Evolutionary conservation across 2,888 invertebrate genomes (phyloP), one percentile per base, ranked within the genome.

Genomic region (Antitype chi): DNA sequence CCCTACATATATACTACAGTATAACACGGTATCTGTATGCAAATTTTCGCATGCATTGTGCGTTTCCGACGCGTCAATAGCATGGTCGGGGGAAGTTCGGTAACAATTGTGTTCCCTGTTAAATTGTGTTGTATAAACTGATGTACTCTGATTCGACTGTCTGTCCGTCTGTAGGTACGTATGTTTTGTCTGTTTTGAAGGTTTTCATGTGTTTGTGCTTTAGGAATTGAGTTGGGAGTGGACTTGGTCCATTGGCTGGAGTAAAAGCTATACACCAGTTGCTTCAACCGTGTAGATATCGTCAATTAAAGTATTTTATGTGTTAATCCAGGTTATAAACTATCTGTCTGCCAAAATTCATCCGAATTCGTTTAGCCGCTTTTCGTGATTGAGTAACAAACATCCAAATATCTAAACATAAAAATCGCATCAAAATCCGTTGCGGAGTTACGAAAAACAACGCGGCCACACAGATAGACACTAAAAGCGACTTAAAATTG

Each of bases 41-140:
- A 94, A 94, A 94, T 94, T 94, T 78, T 91, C 86, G 82, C 87
- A 88, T 91, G 92, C 90, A 93, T 94, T 94, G 94, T 94, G 91
- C 91, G 90, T 91, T 88, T 79, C 76, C 80, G 85, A 80, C 89
- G 89, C 91, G 89, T 90, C 91, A 90, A 91, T 90, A 82, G 85
- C 81, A 76, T 68, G 63, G 88, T 73, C 83, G 76, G 83, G 90
- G 91, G 90, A 90, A 91, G 81, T 81, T 86, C 60, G 52, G 85
- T 72, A 92, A 93, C 94, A 92, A 93, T 94, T 92, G 92, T 91
- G 89, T 91, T 89, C 81, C 86, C 80, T 89, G 93, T 92, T 93
- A 92, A 93, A 93, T 93, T 92, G 91, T 89, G 92, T 92, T 93
- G 90, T 85, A 80, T 80, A 84, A 81, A 84, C 85, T 75, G 79